A percentile compares a stretch with the other conserved stretches of the same genome.
Conservation (phyloP, 2,797 vertebrate species). For the Hydrolagus colliei region DNA sequence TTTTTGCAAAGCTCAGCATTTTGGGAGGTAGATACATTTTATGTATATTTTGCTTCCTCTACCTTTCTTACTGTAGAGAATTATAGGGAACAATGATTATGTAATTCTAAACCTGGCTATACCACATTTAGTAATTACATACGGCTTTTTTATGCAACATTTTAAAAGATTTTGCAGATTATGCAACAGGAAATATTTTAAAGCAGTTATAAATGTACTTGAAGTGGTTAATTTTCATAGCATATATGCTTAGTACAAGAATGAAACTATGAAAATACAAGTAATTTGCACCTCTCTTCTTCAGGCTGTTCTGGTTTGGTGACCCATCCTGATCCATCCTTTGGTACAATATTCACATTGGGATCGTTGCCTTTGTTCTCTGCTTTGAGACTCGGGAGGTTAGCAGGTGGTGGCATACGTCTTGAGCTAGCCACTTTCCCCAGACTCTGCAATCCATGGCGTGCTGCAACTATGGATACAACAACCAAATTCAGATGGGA, state of each 20-base stretch:
- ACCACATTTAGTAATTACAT: no score
- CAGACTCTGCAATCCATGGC: conserved; percentile 98
- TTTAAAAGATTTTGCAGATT: no score
- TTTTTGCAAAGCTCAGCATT: no score
- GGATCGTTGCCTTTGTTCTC: conserved; percentile 99
- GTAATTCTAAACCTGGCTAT: no score
- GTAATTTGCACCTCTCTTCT: conserved; percentile 77
- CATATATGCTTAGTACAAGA: not conserved
- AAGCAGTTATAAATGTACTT: not conserved
- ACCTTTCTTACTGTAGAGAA: no score
- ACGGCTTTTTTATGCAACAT: no score
- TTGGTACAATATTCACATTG: conserved; percentile 96
- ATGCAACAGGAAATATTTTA: not conserved
- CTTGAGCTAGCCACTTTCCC: conserved; percentile 93
- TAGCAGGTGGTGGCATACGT: conserved; percentile 97
- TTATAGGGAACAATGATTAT: no score
- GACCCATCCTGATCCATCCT: conserved; percentile 96
- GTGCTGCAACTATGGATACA: conserved; percentile 74
- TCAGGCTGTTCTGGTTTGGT: conserved; percentile 81
- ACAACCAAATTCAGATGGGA: conserved; percentile 27
- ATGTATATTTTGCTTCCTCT: no score
- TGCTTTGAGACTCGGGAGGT: conserved; percentile 92
- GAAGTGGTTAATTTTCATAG: not conserved
- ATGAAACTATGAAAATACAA: not conserved
- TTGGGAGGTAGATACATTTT: no score